Base-by-base conservation (phyloP, 2,888 invertebrate species). In the Sympetrum striolatum region DNA sequence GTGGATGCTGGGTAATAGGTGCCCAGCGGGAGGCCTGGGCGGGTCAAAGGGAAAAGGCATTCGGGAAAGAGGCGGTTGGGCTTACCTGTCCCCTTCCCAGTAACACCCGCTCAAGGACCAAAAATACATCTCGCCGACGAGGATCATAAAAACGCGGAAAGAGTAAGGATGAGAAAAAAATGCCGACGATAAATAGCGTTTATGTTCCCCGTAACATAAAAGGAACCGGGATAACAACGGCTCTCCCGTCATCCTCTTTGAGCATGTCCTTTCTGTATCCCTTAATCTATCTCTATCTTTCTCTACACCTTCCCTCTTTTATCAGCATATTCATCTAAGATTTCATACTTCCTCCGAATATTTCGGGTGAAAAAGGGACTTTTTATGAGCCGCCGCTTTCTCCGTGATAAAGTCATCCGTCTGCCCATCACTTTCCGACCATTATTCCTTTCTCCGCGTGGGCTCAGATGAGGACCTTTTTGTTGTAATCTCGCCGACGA, bases 171-270 rank as follows among this genome's bases (percentile, higher is more conserved):
- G 53, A 15, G 25, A 18, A 82, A 86, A 37, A 86, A 64, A 60
- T n/a, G n/a, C 60, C 64, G 60, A 86, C n/a, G 60, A 86, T 86
- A 64, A 86, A 86, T 86, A 86, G 37, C 60, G 86, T 86, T 86
- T 86, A 86, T 64, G 86, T 60, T 86, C 37, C 82, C 60, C 14
- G 86, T 35, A 86, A 35, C 60, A 86, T 86, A 86, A 86, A 86
- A 86, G 60, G 39, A 22, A 18, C 60, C 39, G 37, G 37, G 37
- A 86, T 86, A 86, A 64, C 86, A 37, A 37, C 48, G 37, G 39
- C 60, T 35, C 64, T 5, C 10, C 86, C n/a, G 12, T 31, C 25
- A 18, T 73, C 73, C 73, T 73, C 73, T 73, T 31, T 73, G 31
- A 25, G 25, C 73, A 53, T 3, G 25, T 73, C 14, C 4, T 2